A percentile compares a stretch with the other conserved stretches of the same genome.
Evolutionary conservation across 2,113 vertebrate species (phyloP).

Genomic region (Sinosuthora webbiana): DNA sequence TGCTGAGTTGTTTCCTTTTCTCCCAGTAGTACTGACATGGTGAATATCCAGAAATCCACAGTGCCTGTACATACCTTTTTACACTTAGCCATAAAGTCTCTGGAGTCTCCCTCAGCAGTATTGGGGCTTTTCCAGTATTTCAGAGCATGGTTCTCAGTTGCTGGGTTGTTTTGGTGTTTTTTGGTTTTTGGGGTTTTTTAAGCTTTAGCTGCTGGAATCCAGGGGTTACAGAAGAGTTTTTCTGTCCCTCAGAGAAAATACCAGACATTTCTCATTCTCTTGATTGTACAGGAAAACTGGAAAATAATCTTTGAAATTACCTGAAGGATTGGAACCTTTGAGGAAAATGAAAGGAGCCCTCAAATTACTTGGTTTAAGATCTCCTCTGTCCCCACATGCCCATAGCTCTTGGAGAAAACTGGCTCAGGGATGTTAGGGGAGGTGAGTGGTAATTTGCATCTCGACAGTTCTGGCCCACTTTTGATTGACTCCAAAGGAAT

Average conservation of each 20-base stretch:
- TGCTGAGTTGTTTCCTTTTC: background rate
- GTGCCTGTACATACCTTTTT: background rate
- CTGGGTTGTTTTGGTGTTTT: background rate
- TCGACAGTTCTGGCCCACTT: background rate
- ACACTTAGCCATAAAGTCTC: background rate
- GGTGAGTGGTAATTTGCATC: slow-evolving; percentile 1
- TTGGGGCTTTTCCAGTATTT: background rate
- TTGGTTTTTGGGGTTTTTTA: background rate
- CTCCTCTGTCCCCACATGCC: background rate
- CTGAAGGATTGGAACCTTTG: background rate
- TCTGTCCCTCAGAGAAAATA: background rate
- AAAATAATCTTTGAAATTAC: background rate
- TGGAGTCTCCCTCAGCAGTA: background rate
- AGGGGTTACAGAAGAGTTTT: background rate
- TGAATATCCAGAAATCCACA: background rate
- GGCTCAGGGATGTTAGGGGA: background rate
- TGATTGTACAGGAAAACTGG: background rate
- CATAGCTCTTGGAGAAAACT: background rate
- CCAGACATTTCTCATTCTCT: background rate
- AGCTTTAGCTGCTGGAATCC: background rate
- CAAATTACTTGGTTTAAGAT: background rate
- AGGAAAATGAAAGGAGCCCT: background rate
- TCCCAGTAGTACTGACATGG: background rate
- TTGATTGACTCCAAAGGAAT: slow-evolving; percentile 45
- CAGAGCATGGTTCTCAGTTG: background rate